Percentiles rank a stretch among this genome's conserved stretches.
phyloP scores from a whole-genome alignment of 2,113 vertebrate genomes.

The Zosterops borbonicus region DNA sequence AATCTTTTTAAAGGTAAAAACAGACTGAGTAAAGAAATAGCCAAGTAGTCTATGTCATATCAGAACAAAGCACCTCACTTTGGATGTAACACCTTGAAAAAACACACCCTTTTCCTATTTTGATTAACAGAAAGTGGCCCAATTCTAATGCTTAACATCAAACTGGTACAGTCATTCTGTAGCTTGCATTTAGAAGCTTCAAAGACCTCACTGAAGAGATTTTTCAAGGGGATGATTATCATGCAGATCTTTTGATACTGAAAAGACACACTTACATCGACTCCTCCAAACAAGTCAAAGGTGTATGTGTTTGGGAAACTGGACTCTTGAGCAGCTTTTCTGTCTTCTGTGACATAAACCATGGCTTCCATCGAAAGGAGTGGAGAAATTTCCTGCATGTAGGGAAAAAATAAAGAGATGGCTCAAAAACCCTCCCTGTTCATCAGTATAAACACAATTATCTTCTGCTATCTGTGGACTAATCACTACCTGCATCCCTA shows the following conservation, averaged over 20 bases:
- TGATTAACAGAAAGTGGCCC: background rate
- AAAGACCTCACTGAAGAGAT: background rate
- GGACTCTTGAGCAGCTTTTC: constrained; percentile 90
- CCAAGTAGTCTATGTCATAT: rapidly evolving
- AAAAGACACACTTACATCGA: constrained; percentile 85
- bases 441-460: background rate
- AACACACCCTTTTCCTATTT: background rate
- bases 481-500: background rate
- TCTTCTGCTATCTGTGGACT: background rate
- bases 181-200: background rate
- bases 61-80: background rate
- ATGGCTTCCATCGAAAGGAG: constrained; percentile 98
- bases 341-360: constrained; percentile 96
- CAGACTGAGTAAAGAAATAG: background rate
- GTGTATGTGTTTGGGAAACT: constrained; percentile 95
- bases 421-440: background rate
- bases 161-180: background rate
- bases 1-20: background rate
- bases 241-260: background rate
- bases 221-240: background rate
- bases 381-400: constrained; percentile 87
- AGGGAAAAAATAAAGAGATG: background rate
- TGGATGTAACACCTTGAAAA: background rate
- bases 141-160: background rate
- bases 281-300: constrained; percentile 97